phyloP scores from a whole-genome alignment of 2,888 invertebrate species.

The Drosophila formosana region DNA sequence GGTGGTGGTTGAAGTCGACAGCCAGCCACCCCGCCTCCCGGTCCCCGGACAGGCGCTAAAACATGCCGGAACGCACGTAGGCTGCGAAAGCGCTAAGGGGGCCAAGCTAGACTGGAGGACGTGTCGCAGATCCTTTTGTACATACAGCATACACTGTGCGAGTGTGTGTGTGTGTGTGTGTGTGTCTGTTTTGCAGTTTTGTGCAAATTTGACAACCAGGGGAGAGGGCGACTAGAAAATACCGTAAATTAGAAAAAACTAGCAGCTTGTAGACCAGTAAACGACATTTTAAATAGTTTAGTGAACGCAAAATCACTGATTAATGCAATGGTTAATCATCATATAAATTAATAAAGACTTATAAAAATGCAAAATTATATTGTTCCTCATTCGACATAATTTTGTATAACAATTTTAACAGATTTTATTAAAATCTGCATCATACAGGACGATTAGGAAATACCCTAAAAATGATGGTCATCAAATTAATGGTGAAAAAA shows the following conservation, averaged over 20 bases:
- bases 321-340: too few relatives aligned
- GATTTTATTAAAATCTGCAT: too few relatives aligned
- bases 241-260: neutral
- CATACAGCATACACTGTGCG: neutral
- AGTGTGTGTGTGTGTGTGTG: neutral
- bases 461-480: too few relatives aligned
- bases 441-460: too few relatives aligned
- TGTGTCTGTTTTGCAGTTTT: slow-evolving; percentile 11
- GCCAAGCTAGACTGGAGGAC: slow-evolving; percentile 22
- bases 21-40: neutral
- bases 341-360: too few relatives aligned
- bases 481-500: too few relatives aligned
- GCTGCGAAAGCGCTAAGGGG: slow-evolving; percentile 30
- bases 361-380: too few relatives aligned
- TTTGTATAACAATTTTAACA: too few relatives aligned
- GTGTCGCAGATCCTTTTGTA: slow-evolving; percentile 38
- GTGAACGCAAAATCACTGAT: too few relatives aligned
- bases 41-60: neutral
- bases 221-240: neutral
- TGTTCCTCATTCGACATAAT: too few relatives aligned
- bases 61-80: slow-evolving; percentile 64
- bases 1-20: slow-evolving; percentile 4
- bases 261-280: too few relatives aligned
- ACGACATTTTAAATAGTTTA: too few relatives aligned
- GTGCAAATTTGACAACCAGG: slow-evolving; percentile 4